A percentile compares a stretch with the other conserved stretches of the same genome.
Conservation (phyloP, 2,797 vertebrate species). For the Spinibarbus caldwelli region DNA sequence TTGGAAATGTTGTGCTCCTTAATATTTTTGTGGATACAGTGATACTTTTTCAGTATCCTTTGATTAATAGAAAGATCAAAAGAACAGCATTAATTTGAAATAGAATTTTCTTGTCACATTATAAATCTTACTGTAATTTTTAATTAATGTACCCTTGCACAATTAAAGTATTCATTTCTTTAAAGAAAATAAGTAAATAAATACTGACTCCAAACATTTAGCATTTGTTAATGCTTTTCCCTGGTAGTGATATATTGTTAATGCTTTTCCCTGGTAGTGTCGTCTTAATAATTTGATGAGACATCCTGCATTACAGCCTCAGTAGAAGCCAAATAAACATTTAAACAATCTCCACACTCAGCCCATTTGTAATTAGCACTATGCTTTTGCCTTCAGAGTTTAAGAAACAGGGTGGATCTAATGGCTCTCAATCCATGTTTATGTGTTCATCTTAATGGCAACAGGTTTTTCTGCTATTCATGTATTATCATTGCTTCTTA, state of each 20-base stretch:
- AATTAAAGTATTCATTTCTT: background rate
- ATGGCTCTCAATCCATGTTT: background rate
- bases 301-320: background rate
- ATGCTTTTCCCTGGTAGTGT: no score
- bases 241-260: background rate
- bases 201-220: background rate
- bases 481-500: background rate
- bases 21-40: background rate
- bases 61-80: background rate
- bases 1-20: background rate
- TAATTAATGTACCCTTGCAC: background rate
- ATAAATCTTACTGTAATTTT: background rate
- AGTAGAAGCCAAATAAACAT: conserved; percentile 29
- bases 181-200: background rate
- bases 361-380: conserved; percentile 11
- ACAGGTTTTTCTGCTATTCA: background rate
- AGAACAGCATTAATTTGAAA: background rate
- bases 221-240: background rate
- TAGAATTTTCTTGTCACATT: background rate
- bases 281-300: conserved; percentile 2
- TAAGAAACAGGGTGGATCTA: conserved; percentile 2
- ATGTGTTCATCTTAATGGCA: background rate
- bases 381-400: background rate
- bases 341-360: background rate
- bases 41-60: background rate